These are phyloP conservation scores for Pygoscelis antarcticus DNA, from an alignment of 2,113 vertebrate species.

Conservation along the genomic window DNA sequence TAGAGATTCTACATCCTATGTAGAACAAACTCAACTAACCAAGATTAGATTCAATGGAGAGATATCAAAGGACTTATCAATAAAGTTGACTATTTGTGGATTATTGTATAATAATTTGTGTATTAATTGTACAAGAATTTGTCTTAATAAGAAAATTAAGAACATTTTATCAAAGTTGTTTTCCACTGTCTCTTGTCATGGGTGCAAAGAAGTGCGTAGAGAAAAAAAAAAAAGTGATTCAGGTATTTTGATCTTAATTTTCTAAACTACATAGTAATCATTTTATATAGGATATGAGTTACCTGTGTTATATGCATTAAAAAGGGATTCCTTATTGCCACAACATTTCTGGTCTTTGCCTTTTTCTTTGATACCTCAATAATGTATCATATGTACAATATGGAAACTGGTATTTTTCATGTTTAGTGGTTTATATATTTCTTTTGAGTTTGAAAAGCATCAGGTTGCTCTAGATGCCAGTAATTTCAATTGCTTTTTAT, in stretches of 20 bases:
- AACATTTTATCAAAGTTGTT: neutral
- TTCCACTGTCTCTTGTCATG: neutral
- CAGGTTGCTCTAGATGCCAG: neutral
- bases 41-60: neutral
- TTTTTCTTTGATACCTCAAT: neutral
- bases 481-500: neutral
- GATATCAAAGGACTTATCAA: neutral
- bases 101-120: neutral
- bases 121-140: neutral
- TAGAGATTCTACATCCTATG: neutral
- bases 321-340: neutral
- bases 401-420: neutral
- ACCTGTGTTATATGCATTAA: neutral
- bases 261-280: neutral
- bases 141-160: neutral
- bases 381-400: neutral
- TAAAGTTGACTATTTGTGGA: neutral
- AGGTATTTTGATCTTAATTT: neutral
- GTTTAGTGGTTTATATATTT: neutral
- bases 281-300: neutral
- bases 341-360: neutral
- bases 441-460: neutral
- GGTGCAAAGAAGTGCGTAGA: neutral
- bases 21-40: neutral
- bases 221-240: neutral